Conservation (phyloP, 2,888 invertebrate genomes). For the Mesoligia furuncula region DNA sequence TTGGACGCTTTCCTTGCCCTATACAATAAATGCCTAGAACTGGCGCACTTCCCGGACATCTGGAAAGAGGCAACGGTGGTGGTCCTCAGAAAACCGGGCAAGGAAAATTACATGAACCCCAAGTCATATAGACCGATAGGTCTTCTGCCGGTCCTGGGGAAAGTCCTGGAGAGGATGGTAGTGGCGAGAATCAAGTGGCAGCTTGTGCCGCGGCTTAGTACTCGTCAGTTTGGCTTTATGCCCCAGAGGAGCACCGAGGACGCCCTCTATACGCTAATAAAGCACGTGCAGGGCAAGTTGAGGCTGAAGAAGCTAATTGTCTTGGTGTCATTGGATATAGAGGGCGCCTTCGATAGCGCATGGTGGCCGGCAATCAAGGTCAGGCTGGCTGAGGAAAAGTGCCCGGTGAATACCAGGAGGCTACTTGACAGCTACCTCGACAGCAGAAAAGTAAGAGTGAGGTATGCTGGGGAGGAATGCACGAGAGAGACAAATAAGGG, state of each 20-base stretch:
- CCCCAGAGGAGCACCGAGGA: constrained; percentile 3
- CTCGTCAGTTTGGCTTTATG: constrained; percentile 23
- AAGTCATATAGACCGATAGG: constrained; percentile 19
- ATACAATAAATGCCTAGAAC: no score
- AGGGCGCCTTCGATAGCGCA: no score
- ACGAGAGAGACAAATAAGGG: no score
- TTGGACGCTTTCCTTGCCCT: not conserved
- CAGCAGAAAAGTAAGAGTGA: no score
- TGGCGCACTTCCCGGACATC: no score
- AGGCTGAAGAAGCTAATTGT: constrained; percentile 1
- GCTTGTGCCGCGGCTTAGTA: constrained; percentile 8
- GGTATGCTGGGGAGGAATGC: no score
- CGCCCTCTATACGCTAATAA: not conserved
- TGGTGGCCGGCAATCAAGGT: no score
- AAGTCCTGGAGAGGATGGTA: constrained; percentile 8
- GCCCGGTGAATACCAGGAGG: no score
- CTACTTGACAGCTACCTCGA: no score
- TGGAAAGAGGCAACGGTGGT: not conserved
- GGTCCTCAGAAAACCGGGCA: constrained; percentile 14
- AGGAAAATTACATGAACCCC: not conserved
- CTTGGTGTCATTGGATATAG: not conserved
- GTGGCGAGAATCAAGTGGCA: constrained; percentile 11
- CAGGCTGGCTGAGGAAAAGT: no score
- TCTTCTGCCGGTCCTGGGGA: constrained; percentile 7
- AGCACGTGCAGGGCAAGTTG: not conserved